Evolutionary conservation across 2,888 invertebrate genomes (phyloP).

Genomic region (Orthonychiurus folsomi): DNA sequence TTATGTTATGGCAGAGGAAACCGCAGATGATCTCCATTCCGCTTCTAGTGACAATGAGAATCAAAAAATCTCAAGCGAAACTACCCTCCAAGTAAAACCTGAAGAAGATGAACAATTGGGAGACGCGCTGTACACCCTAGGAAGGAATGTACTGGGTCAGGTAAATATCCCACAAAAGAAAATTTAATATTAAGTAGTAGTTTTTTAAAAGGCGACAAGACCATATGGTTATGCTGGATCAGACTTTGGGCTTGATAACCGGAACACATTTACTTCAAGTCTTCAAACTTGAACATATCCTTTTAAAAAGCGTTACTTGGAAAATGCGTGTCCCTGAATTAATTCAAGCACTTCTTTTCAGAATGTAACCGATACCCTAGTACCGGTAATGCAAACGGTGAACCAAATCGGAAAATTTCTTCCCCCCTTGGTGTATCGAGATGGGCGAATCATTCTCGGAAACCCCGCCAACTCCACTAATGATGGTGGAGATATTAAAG

Average conservation of each 20-base stretch:
- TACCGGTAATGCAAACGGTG: constrained; percentile 54
- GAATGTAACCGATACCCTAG: constrained; percentile 71
- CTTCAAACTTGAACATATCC: neutral
- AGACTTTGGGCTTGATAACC: too few relatives aligned
- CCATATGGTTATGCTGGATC: too few relatives aligned
- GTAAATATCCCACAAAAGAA: too few relatives aligned
- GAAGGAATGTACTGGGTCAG: constrained; percentile 63
- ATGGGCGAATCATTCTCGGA: constrained; percentile 39
- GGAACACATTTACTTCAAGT: too few relatives aligned
- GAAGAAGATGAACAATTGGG: constrained; percentile 53
- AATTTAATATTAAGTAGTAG: too few relatives aligned
- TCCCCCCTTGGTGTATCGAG: constrained; percentile 41
- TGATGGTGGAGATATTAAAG: constrained; percentile 36
- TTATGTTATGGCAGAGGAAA: neutral
- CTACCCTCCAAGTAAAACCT: constrained; percentile 27
- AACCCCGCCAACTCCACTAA: constrained; percentile 34
- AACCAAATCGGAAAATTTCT: constrained; percentile 40
- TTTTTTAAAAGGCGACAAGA: too few relatives aligned
- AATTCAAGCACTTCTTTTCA: constrained; percentile 41
- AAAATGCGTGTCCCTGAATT: neutral
- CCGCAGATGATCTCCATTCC: neutral
- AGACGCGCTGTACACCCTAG: constrained; percentile 66
- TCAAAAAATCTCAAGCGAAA: constrained; percentile 2
- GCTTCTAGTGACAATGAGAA: neutral
- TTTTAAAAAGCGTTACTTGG: too few relatives aligned